Base-by-base conservation (phyloP, 2,797 vertebrate genomes). In the Schizothorax lantsangensis region DNA sequence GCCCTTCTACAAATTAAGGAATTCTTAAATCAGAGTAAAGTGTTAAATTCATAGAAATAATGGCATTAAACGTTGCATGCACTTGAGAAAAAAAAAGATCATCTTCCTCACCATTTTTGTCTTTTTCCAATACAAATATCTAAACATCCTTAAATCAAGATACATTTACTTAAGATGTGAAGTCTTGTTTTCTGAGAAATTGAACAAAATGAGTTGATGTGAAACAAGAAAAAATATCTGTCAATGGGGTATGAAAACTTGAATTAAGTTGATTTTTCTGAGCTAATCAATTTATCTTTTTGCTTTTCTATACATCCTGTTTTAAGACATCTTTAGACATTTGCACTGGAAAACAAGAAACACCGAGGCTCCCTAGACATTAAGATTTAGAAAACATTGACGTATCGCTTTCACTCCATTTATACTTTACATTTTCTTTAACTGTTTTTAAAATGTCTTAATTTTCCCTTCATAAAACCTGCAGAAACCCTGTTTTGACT, bases 401-500 rank as follows among this genome's bases (percentile, higher is more conserved):
- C 7, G 2, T 57, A 23, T 57, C 8, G 21, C 57, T n/a, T 59
- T 59, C 17, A 7, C 19, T 59, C 23, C 23, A 33, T 33, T 8
- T 66, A 66, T 66, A 8, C 6, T 3, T 66, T 33, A 36, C 2
- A 19, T 38, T 38, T 11, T 5, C 5, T 71, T 30, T 6, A 30
- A 17, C 5, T 33, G 26, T 1, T 71, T 23, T 69, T 40, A 21
- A 40, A 38, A 23, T 10, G 9, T 40, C 8, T 33, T 68, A 40
- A 71, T n/a, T 23, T 3, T 40, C 1, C 10, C 21, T 43, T 72
- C 9, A 23, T 43, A 43, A 72, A 72, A 43, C 69, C 69, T 43
- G 69, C 69, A n/a, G 38, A 72, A 72, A 72, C 69, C 69, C 73
- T 75, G 17, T 73, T 14, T 43, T 36, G 6, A 43, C 21, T 68